Evolutionary conservation across 1,140 invertebrate genomes (phyloP).

Genomic region (Papilio polytes): DNA sequence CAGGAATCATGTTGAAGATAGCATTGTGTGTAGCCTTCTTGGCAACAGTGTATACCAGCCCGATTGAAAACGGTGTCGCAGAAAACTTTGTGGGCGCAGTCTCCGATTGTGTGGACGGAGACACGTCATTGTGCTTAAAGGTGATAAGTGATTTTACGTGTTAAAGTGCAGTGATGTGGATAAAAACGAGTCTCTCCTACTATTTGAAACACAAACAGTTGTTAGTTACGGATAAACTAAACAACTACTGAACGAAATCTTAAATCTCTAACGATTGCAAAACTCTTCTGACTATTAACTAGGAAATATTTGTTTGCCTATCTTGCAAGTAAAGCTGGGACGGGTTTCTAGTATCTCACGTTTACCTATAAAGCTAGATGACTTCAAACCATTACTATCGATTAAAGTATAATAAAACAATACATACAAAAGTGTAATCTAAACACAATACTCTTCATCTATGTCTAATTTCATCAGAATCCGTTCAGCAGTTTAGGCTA

Average conservation of each 20-base stretch:
- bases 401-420: too few species aligned
- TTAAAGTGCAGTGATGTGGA: conserved; percentile 64
- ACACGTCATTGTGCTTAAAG: conserved; percentile 78
- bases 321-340: not conserved
- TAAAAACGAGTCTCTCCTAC: not conserved
- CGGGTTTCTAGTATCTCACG: not conserved
- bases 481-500: too few species aligned
- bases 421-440: too few species aligned
- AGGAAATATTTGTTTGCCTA: not conserved
- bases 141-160: conserved; percentile 67
- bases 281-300: not conserved
- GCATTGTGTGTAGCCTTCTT: conserved; percentile 65
- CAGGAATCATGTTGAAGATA: conserved; percentile 69
- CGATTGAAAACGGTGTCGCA: conserved; percentile 71
- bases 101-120: conserved; percentile 74
- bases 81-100: conserved; percentile 77
- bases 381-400: too few species aligned
- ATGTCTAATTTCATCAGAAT: too few species aligned
- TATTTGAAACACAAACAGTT: not conserved
- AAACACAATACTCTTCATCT: not conserved
- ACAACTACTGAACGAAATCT: not conserved
- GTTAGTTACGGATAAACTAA: not conserved
- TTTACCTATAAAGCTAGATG: too few species aligned
- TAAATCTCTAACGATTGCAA: not conserved
- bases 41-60: conserved; percentile 66